phyloP scores from a whole-genome alignment of 2,797 vertebrate species.

The Diglossa cyanea region DNA sequence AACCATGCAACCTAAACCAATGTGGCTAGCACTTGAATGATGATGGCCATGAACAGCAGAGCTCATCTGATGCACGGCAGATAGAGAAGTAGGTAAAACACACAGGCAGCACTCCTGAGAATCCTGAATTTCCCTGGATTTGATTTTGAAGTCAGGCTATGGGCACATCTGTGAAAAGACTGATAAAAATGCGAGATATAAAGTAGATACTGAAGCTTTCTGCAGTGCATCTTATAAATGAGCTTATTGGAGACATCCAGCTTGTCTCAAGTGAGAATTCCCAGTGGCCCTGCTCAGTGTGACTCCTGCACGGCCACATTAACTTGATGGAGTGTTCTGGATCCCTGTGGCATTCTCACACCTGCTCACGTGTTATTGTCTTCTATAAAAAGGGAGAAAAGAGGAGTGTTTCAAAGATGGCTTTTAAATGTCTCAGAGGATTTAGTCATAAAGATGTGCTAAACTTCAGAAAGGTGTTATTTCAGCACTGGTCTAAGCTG shows the following conservation, averaged over 20 bases:
- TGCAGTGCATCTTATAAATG: not conserved
- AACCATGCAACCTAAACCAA: not conserved
- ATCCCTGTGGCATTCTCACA: not conserved
- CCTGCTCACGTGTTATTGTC: rapidly evolving
- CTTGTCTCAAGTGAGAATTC: not conserved
- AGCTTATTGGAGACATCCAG: not conserved
- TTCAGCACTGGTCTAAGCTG: not conserved
- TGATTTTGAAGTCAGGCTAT: not conserved
- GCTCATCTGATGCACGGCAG: rapidly evolving
- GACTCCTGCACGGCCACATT: not conserved
- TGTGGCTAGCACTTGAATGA: not conserved
- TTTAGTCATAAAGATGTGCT: not conserved
- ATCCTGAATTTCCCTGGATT: not conserved
- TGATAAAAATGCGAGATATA: not conserved
- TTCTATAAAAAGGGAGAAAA: not conserved
- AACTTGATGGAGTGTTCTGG: not conserved
- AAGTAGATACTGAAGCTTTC: not conserved
- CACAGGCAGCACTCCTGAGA: not conserved
- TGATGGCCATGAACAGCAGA: not conserved
- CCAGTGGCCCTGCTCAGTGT: too few species aligned
- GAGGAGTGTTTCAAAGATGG: not conserved
- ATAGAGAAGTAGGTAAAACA: not conserved
- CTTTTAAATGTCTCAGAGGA: not conserved
- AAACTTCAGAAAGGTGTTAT: not conserved
- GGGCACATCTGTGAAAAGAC: not conserved